Base-by-base conservation (phyloP, 2,888 invertebrate species). In the Thecophora atra region DNA sequence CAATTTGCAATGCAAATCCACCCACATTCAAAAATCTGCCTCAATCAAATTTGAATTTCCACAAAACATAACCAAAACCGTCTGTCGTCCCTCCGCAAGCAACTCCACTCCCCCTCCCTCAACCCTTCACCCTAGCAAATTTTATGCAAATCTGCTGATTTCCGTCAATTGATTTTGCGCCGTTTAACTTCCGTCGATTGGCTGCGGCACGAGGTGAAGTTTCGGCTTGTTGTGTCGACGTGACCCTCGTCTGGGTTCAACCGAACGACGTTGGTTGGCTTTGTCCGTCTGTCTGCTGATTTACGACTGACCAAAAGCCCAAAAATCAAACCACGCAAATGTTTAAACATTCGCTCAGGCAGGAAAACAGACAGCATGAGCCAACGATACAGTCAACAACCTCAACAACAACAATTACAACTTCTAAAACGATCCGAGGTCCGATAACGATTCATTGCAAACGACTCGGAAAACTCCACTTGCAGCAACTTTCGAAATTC, bases 101-200 rank as follows among this genome's bases (percentile, higher is more conserved):
- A 56, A 56, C 21, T 19, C n/a, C 19, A 54, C 13, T 17, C 17
- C 58, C 58, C 1, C 3, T 1, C 58, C 26, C 58, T 11, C 24
- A 58, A 26, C 3, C 13, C n/a, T 42, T 19, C 63, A 65, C 15
- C 51, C 51, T 47, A 44, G 42, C 19, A 21, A 19, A 69, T 60
- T 37, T 60, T 58, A 60, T 60, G 68, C 60, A 44, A 58, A 69
- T 69, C 58, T 69, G 21, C 26, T 60, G 60, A 60, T 69, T 60
- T 69, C 69, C 69, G 47, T 60, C 60, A 60, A 69, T 69, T 69
- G 69, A 60, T 21, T 67, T 67, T 67, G 26, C 15, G 58, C 44
- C 47, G 44, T 64, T 47, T 64, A 64, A 64, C 64, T 24, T 63
- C 62, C 62, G 62, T 37, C 62, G 37, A n/a, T 44, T 44, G 6